Evolutionary conservation across 35 echinoderm and acorn worm species (phyloP).

Genomic region (Hemicentrotus pulcherrimus): DNA sequence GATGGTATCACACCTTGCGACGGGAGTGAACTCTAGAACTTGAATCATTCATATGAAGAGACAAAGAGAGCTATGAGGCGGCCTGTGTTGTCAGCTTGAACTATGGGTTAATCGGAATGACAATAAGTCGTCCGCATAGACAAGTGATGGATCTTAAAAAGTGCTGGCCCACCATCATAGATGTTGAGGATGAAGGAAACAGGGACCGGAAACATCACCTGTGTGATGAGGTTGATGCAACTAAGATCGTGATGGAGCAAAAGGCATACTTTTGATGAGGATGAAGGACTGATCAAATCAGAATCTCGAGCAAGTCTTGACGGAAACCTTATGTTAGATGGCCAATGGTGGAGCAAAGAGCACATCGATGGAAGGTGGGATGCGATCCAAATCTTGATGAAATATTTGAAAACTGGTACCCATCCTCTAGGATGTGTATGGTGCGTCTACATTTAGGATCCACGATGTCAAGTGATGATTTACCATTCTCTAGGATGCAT

Average conservation of each 20-base stretch:
- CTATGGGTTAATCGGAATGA: not conserved
- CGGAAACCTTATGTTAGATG: not conserved
- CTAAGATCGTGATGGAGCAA: not conserved
- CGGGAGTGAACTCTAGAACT: not conserved
- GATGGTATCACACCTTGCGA: not conserved
- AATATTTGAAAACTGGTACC: not conserved
- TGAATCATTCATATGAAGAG: not conserved
- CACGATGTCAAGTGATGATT: not conserved
- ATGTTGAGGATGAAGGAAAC: not conserved
- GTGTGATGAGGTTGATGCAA: not conserved
- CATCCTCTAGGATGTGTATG: not conserved
- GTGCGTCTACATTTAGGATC: not conserved
- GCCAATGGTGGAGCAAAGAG: not conserved
- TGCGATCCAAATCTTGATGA: not conserved
- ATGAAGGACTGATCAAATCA: not conserved
- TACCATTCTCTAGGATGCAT: not conserved
- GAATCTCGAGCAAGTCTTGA: not conserved
- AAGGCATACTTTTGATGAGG: not conserved
- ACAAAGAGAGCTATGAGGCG: not conserved
- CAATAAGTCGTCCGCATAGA: not conserved
- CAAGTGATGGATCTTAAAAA: not conserved
- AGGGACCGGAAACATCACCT: not conserved
- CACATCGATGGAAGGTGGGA: not conserved
- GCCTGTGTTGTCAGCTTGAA: not conserved
- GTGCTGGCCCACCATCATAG: not conserved